Evolutionary conservation across 2,888 invertebrate genomes (phyloP).

Genomic region (Andrena chrysosceles): DNA sequence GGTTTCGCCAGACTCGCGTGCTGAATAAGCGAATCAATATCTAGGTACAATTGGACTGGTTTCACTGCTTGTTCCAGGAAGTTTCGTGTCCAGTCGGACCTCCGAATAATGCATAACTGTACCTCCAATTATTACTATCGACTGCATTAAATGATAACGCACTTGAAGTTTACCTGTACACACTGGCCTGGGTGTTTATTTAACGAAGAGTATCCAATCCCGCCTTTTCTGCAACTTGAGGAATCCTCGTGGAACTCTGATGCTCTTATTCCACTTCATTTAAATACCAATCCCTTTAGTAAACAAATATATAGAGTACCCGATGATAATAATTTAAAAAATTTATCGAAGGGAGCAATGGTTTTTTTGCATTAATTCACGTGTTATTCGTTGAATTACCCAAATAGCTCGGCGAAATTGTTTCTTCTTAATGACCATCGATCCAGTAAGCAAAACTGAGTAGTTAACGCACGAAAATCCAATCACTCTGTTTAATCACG

Average conservation of each 20-base stretch:
- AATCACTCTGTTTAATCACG: conserved; percentile 27
- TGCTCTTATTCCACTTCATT: no score
- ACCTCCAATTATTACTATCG: conserved; percentile 16
- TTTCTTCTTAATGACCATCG: not conserved
- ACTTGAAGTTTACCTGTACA: not conserved
- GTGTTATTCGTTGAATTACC: no score
- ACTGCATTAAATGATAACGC: not conserved
- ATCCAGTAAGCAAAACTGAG: not conserved
- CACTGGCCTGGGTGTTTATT: no score
- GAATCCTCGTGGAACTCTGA: no score
- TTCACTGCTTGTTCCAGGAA: conserved; percentile 38
- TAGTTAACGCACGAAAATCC: conserved; percentile 12
- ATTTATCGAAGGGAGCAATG: no score
- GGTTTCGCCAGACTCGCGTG: conserved; percentile 41
- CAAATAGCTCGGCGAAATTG: no score
- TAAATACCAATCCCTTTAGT: not conserved
- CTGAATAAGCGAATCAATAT: conserved; percentile 31
- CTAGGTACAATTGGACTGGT: conserved; percentile 5
- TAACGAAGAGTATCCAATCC: no score
- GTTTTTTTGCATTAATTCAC: no score
- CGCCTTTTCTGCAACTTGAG: no score
- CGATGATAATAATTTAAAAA: no score
- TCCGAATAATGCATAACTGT: conserved; percentile 34
- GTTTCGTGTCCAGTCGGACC: conserved; percentile 28
- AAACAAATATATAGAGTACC: not conserved